These are phyloP conservation scores for Lycaon pictus DNA, from an alignment of 2,113 vertebrate genomes.

Conservation along the genomic window DNA sequence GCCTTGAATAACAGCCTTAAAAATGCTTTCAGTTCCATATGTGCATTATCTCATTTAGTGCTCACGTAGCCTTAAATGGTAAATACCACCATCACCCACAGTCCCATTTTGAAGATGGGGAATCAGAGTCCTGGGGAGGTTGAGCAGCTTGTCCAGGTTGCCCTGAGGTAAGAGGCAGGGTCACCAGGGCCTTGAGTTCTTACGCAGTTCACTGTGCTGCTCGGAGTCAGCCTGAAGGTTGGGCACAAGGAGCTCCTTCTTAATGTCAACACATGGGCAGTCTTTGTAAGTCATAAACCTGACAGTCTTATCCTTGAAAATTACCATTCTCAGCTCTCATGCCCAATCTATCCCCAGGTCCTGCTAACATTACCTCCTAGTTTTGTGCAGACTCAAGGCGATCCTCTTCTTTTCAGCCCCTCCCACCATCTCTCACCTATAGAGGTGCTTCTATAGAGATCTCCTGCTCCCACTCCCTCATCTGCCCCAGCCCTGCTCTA, in stretches of 20 bases:
- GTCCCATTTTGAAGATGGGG: background rate
- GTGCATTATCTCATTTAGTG: background rate
- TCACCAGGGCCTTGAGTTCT: background rate
- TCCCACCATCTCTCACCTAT: background rate
- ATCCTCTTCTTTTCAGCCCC: no score
- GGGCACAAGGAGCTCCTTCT: background rate
- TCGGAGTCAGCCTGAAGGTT: background rate
- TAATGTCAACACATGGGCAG: background rate
- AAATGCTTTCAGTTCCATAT: no score
- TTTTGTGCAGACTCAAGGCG: background rate
- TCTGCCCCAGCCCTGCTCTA: background rate
- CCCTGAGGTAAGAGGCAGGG: background rate
- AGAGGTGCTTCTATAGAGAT: background rate
- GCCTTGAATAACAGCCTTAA: background rate
- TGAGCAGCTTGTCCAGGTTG: background rate
- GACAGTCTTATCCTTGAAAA: background rate
- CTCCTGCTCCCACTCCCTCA: background rate
- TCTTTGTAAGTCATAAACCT: background rate
- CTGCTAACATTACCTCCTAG: background rate
- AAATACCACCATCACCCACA: background rate
- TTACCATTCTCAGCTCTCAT: background rate
- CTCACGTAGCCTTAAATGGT: background rate
- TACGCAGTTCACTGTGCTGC: background rate
- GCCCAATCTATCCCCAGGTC: background rate
- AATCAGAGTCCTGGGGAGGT: background rate